Conservation (phyloP, 2,797 vertebrate genomes). For the Phataginus tricuspis region DNA sequence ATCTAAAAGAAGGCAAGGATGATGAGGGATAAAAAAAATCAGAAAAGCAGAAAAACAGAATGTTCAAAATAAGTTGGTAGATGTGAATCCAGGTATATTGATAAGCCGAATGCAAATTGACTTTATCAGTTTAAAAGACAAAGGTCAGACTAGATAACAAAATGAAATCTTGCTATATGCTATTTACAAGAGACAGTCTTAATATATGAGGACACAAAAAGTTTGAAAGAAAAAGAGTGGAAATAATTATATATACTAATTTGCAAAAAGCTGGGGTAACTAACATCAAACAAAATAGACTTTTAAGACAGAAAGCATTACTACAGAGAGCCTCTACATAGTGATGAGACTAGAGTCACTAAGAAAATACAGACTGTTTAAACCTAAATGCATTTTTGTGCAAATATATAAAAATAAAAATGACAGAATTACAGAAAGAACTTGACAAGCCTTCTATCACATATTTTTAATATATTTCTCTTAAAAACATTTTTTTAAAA, state of each 20-base stretch:
- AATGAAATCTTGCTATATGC: conserved; percentile 14
- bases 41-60: neutral
- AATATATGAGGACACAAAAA: neutral
- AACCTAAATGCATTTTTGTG: neutral
- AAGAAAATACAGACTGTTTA: conserved; percentile 6
- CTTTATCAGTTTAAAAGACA: neutral
- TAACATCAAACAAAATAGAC: conserved; percentile 21
- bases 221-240: conserved; percentile 16
- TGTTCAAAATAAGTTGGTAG: neutral
- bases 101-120: neutral
- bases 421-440: neutral
- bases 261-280: neutral
- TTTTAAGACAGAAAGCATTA: neutral
- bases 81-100: neutral
- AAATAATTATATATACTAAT: neutral
- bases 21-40: neutral
- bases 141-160: neutral
- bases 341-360: neutral
- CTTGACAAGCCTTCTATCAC: neutral
- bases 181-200: neutral
- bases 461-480: neutral
- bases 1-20: neutral
- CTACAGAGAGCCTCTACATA: neutral
- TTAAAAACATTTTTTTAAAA: neutral
- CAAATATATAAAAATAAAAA: neutral